Conservation (phyloP, 2,888 invertebrate species). For the Tenthredo amoena region DNA sequence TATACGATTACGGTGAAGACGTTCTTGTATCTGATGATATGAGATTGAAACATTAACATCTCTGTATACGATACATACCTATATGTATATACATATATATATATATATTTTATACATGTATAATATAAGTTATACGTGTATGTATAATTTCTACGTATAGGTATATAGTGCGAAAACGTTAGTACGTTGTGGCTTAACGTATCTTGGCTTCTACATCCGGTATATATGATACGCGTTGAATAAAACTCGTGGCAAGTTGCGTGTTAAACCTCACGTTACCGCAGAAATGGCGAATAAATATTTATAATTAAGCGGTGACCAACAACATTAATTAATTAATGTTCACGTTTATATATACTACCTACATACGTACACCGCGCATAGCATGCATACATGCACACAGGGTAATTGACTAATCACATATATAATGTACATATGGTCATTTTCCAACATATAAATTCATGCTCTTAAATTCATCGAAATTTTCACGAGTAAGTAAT, state of each 20-base stretch:
- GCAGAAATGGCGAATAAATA: constrained; percentile 28
- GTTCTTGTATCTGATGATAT: too few species aligned
- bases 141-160: background rate
- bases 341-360: background rate
- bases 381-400: background rate
- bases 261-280: constrained; percentile 28
- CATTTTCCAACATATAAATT: background rate
- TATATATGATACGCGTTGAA: constrained; percentile 27
- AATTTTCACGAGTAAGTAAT: background rate
- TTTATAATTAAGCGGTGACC: constrained; percentile 30
- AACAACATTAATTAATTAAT: constrained; percentile 25
- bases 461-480: background rate
- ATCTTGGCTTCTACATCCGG: constrained; percentile 34
- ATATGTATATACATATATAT: background rate
- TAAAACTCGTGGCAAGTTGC: constrained; percentile 37
- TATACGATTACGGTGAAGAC: too few species aligned
- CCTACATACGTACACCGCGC: background rate
- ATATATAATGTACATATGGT: background rate
- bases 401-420: constrained; percentile 1
- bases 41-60: too few species aligned
- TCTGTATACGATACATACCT: background rate
- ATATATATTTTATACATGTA: background rate
- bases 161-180: background rate
- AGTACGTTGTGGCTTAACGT: constrained; percentile 25
- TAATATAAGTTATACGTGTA: background rate